Conservation (phyloP, 2,113 vertebrate genomes). For the Centropristis striata region DNA sequence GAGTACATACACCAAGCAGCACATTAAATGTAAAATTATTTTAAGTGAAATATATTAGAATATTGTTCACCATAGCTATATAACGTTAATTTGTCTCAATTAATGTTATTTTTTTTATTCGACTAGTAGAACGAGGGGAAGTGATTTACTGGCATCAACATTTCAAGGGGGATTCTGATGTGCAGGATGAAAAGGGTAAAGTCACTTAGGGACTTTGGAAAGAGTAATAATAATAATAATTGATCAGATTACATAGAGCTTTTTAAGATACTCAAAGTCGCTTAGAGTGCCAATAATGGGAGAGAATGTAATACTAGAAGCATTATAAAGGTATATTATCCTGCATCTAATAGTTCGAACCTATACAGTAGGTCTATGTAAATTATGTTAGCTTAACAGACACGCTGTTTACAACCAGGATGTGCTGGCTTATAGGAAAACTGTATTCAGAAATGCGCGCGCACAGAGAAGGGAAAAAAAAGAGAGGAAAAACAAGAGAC, state of each 20-base stretch:
- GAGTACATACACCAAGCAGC: neutral
- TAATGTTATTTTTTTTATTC: neutral
- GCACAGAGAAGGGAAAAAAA: neutral
- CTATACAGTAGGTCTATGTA: neutral
- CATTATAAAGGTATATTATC: neutral
- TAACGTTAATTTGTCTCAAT: no score
- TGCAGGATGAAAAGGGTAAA: neutral
- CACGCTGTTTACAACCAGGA: neutral
- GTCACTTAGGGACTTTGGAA: slow-evolving; percentile 51
- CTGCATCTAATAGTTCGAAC: neutral
- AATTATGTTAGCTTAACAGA: neutral
- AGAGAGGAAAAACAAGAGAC: neutral
- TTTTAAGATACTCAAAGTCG: no score
- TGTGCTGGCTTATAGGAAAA: neutral
- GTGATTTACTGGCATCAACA: neutral
- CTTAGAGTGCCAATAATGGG: slow-evolving; percentile 17
- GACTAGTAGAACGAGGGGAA: neutral
- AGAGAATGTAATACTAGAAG: no score
- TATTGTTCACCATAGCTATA: neutral
- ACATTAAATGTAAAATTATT: neutral
- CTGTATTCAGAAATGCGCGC: slow-evolving; percentile 23
- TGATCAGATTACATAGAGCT: no score
- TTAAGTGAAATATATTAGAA: neutral
- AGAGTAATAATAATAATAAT: no score
- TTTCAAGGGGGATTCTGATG: neutral